phyloP scores from a whole-genome alignment of 37 sponge, comb jelly and placozoan species.

The Cliona cf. orientalis region DNA sequence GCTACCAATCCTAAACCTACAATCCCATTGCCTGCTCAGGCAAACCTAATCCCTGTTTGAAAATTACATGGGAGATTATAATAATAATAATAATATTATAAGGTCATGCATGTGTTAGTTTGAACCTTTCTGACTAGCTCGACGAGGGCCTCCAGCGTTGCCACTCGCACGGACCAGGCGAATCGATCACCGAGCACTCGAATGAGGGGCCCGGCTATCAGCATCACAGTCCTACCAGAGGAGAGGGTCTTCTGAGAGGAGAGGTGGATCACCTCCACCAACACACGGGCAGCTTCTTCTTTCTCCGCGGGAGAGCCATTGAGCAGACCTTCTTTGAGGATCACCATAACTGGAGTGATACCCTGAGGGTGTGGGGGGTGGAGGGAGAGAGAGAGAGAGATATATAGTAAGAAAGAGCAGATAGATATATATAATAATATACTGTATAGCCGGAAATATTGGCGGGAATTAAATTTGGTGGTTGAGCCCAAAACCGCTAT shows the following conservation, averaged over 20 bases:
- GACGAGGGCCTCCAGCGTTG: constrained; percentile 89
- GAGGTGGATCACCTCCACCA: constrained; percentile 84
- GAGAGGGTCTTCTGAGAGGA: constrained; percentile 68
- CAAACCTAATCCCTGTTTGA: no score
- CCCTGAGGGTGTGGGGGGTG: constrained; percentile 61
- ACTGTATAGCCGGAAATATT: no score
- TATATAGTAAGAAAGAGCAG: neutral
- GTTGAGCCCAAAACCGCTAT: no score
- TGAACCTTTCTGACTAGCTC: constrained; percentile 85
- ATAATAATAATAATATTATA: neutral
- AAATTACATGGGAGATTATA: no score
- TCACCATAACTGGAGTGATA: constrained; percentile 67
- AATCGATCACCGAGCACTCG: constrained; percentile 91
- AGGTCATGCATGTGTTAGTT: neutral
- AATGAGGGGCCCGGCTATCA: constrained; percentile 96
- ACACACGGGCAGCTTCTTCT: constrained; percentile 88
- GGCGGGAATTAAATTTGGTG: no score
- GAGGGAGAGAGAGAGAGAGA: constrained; percentile 9
- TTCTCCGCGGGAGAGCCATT: constrained; percentile 91
- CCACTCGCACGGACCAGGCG: constrained; percentile 79
- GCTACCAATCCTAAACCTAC: no score
- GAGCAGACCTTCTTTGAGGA: constrained; percentile 91
- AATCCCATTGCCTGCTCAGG: no score
- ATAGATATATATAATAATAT: no score
- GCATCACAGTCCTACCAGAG: constrained; percentile 71